A percentile compares a stretch with the other conserved stretches of the same genome.
phyloP scores from a whole-genome alignment of 2,113 vertebrate genomes.

The Spermophilus dauricus region DNA sequence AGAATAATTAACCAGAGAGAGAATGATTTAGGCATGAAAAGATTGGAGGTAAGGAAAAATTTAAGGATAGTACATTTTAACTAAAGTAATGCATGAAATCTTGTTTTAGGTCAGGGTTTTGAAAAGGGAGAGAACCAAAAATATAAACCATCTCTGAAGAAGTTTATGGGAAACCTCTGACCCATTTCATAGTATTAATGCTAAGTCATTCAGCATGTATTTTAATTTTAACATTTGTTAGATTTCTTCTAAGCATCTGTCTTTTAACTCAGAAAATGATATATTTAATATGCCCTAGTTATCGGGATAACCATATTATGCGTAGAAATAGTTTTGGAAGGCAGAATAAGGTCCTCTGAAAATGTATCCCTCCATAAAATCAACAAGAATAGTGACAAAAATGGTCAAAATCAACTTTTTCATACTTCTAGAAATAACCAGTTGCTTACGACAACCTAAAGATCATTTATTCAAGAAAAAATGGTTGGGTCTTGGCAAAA shows the following conservation, averaged over 20 bases:
- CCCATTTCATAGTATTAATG: neutral
- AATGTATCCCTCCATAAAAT: neutral
- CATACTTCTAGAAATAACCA: no score
- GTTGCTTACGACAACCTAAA: no score
- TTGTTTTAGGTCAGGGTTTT: neutral
- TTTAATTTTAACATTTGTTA: slow-evolving; percentile 37
- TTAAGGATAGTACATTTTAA: slow-evolving; percentile 1
- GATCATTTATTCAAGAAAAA: no score
- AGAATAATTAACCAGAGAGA: neutral
- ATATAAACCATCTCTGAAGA: neutral
- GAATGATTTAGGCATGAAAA: neutral
- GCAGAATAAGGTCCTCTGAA: neutral
- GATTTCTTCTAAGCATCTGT: neutral
- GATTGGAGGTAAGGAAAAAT: neutral
- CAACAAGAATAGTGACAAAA: neutral
- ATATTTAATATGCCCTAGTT: neutral
- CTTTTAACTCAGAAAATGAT: slow-evolving; percentile 9
- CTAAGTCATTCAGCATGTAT: neutral
- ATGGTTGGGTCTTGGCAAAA: no score
- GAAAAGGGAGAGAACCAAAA: neutral
- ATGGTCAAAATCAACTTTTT: neutral
- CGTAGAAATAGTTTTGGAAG: neutral
- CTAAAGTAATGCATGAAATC: neutral
- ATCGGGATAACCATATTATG: neutral
- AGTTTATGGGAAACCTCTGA: neutral